Percentiles rank a stretch among this genome's conserved stretches.
These are phyloP conservation scores for Argopecten irradians DNA, from an alignment of 1,140 invertebrate genomes.

Conservation along the genomic window DNA sequence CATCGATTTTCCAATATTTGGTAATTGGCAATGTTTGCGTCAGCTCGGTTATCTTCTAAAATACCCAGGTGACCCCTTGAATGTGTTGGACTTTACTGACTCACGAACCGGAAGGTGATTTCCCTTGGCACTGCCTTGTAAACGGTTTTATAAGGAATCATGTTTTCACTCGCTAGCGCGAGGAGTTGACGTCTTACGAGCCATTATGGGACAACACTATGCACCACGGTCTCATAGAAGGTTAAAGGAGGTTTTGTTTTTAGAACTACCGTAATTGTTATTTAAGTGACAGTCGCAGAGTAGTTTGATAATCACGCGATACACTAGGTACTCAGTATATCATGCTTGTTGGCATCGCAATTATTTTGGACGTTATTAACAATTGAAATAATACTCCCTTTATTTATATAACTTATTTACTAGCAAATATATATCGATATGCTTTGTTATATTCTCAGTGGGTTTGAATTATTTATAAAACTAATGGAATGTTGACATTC, in stretches of 20 bases:
- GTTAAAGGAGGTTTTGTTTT: not conserved
- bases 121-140: not conserved
- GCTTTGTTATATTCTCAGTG: not conserved
- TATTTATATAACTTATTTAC: not conserved
- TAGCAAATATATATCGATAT: not conserved
- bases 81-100: not conserved
- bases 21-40: constrained; percentile 10
- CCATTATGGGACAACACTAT: not conserved
- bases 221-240: not conserved
- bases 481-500: not conserved
- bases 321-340: too few relatives aligned
- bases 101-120: not conserved
- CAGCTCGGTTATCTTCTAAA: not conserved
- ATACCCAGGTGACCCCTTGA: not conserved
- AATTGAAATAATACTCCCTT: not conserved
- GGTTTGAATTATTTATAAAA: not conserved
- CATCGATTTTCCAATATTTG: not conserved
- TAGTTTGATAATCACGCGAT: not conserved
- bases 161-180: not conserved
- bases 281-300: not conserved
- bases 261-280: not conserved
- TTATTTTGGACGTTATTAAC: not conserved
- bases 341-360: not conserved
- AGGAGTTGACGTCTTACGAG: not conserved
- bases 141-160: not conserved